Base-by-base conservation (phyloP, 2,888 invertebrate genomes). In the Teleiodes luculella region DNA sequence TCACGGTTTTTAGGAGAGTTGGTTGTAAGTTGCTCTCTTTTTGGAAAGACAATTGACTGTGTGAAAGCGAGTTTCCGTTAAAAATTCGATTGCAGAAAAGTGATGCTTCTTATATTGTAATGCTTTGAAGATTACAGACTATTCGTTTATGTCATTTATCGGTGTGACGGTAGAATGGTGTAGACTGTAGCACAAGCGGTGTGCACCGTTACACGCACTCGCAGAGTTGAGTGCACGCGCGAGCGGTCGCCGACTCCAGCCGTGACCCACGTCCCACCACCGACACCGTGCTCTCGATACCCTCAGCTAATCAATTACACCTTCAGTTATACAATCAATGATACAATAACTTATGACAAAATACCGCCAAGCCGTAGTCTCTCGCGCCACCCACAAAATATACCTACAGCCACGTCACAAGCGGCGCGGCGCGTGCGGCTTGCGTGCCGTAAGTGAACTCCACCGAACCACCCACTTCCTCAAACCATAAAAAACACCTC, bases 221-320 rank as follows among this genome's bases (percentile, higher is more conserved):
- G 74, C 70, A 63, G 80, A 82, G 86, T 85, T 85, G 85, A 88
- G 78, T 85, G 86, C 85, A 80, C 86, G 81, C 73, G 72, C 73
- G 68, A 63, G 76, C 85, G 88, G 88, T 86, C 87, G 88, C 80
- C 86, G 87, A 88, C 88, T 72, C 78, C 74, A 68, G 64, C 64
- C 67, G 67, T 72, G 76, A 72, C 74, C 72, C 69, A 63, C 65
- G 70, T 67, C 67, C 65, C 24, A 6, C 63, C 62, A 62, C 63
- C 62, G 59, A 24, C 48, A 36, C 64, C 57, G 57, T 57, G 43
- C 51, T 56, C 52, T 56, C 39, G 16, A 10, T 14, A 13, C 37
- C 8, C 16, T 11, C 37, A 37, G 30, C 39, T 54, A 39, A 53
- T 50, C 16, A 55, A 41, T 31, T 16, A 10, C 50, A 50, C 20